Percentiles rank a stretch among this genome's conserved stretches.
Conservation (phyloP, 1,140 invertebrate species). For the Brachionus paranguensis region DNA sequence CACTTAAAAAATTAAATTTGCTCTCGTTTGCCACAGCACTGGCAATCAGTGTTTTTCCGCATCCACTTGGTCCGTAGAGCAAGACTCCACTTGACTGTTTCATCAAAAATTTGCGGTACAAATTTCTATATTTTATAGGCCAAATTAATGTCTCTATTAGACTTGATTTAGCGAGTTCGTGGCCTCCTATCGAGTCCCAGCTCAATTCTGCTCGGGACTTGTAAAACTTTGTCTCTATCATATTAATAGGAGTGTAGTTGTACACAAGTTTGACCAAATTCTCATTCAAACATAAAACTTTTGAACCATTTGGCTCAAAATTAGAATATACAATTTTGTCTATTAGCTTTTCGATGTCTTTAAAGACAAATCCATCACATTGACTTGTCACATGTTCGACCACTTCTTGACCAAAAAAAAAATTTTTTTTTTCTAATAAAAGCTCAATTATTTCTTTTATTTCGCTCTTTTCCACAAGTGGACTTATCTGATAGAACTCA, state of each 20-base stretch:
- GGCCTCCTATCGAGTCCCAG: constrained; percentile 72
- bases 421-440: not conserved
- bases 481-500: not conserved
- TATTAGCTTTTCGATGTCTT: constrained; percentile 23
- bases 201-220: constrained; percentile 48
- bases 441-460: constrained; percentile 3
- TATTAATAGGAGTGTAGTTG: not conserved
- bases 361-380: constrained; percentile 18
- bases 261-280: not conserved
- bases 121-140: constrained; percentile 67
- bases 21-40: constrained; percentile 72
- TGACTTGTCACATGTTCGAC: not conserved
- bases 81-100: constrained; percentile 80
- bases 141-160: constrained; percentile 74
- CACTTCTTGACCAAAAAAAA: not conserved
- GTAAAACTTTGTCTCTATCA: constrained; percentile 26
- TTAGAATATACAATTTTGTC: constrained; percentile 10
- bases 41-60: constrained; percentile 66
- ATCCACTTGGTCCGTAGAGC: constrained; percentile 86
- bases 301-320: not conserved
- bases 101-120: constrained; percentile 42
- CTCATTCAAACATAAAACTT: not conserved
- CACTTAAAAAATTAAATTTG: constrained; percentile 63
- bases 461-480: not conserved
- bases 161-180: constrained; percentile 66